Evolutionary conservation across 35 echinoderm and acorn worm genomes (phyloP).

Genomic region (Lytechinus pictus): DNA sequence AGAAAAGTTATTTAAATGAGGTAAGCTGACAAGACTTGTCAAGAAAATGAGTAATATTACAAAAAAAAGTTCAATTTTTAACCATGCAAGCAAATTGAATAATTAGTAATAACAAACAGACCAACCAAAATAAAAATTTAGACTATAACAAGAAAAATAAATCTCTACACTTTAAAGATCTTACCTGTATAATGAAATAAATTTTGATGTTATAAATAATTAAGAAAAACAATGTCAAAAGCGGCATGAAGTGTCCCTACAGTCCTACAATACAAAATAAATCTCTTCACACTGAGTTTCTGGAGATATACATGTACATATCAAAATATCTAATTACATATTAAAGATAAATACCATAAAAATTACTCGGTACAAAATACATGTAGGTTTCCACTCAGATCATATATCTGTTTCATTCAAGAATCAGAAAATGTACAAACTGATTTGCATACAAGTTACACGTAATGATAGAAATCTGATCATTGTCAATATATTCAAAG

Average conservation of each 20-base stretch:
- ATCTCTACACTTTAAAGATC: neutral
- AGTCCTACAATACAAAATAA: neutral
- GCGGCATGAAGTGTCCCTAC: neutral
- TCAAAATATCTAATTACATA: neutral
- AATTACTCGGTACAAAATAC: conserved; percentile 42
- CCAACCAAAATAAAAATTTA: neutral
- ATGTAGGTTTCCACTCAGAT: neutral
- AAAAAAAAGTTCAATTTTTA: neutral
- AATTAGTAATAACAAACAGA: neutral
- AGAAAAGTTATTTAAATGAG: neutral
- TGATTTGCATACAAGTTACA: conserved; percentile 39
- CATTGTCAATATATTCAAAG: neutral
- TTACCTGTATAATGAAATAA: neutral
- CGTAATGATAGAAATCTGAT: neutral
- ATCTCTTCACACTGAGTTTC: neutral
- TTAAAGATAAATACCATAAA: neutral
- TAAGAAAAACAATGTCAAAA: neutral
- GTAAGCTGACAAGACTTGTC: neutral
- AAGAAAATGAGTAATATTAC: neutral
- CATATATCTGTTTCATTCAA: neutral
- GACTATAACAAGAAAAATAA: neutral
- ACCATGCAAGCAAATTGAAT: neutral
- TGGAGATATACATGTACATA: neutral
- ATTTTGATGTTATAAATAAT: neutral
- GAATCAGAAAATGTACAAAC: conserved; percentile 38